phyloP scores from a whole-genome alignment of 2,888 invertebrate genomes.

The Kryphioiulus occultus region DNA sequence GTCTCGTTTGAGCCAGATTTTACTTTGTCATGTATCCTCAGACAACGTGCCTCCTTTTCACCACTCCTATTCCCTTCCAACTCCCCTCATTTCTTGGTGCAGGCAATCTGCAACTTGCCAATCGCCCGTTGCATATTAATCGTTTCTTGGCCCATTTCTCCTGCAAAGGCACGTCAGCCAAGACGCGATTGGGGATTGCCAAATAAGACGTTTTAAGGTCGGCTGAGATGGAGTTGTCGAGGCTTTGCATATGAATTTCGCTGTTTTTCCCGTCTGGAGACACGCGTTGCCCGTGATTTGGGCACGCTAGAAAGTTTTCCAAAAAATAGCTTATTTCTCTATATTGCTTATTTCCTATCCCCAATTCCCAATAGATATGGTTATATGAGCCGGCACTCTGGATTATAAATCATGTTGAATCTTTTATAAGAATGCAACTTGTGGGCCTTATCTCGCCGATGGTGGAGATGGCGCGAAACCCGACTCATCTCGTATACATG shows the following conservation, averaged over 20 bases:
- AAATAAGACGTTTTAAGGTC: background rate
- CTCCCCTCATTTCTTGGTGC: background rate
- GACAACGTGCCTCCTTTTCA: background rate
- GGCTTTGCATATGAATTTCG: slow-evolving; percentile 11
- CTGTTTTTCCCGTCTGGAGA: background rate
- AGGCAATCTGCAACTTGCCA: slow-evolving; percentile 14
- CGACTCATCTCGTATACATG: slow-evolving; percentile 1
- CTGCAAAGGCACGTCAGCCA: background rate
- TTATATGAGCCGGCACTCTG: slow-evolving; percentile 3
- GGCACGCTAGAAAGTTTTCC: background rate
- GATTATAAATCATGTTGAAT: slow-evolving; percentile 35
- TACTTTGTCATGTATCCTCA: background rate
- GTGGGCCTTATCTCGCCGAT: slow-evolving; percentile 11
- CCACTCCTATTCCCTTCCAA: background rate
- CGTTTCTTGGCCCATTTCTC: background rate
- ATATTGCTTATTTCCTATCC: slow-evolving; percentile 31
- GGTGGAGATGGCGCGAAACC: slow-evolving; percentile 31
- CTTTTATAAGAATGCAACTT: slow-evolving; percentile 35
- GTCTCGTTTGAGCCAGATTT: background rate
- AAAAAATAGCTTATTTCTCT: slow-evolving; percentile 25
- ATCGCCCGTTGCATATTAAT: slow-evolving; percentile 25
- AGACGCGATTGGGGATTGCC: slow-evolving; percentile 7
- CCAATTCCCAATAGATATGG: slow-evolving; percentile 30
- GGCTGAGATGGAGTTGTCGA: slow-evolving; percentile 31
- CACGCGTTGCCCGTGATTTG: background rate